Conservation (phyloP, 1,140 invertebrate species). For the Penaeus japonicus region DNA sequence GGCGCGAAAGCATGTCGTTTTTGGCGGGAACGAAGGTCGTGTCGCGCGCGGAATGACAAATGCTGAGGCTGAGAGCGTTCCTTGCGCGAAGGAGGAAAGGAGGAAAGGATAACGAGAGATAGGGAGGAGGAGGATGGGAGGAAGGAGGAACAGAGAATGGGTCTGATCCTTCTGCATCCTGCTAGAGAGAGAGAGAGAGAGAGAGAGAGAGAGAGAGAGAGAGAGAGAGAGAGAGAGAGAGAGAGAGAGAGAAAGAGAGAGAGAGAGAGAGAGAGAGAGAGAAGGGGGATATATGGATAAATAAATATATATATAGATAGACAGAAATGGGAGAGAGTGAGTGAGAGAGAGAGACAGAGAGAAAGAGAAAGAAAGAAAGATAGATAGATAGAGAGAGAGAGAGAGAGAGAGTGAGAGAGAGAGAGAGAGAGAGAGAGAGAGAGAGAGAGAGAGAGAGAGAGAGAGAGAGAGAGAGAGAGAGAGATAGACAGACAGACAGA, state of each 20-base stretch:
- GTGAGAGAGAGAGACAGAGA: neutral
- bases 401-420: neutral
- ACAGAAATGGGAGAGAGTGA: neutral
- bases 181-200: neutral
- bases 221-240: neutral
- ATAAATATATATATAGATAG: neutral
- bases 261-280: neutral
- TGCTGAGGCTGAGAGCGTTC: too few species aligned
- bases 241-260: neutral
- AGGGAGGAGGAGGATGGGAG: too few species aligned
- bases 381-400: neutral
- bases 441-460: neutral
- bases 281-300: too few species aligned
- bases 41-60: too few species aligned
- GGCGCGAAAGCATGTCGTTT: too few species aligned
- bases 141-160: too few species aligned
- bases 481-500: neutral
- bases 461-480: neutral
- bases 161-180: too few species aligned
- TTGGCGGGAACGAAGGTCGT: too few species aligned
- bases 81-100: too few species aligned
- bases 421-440: neutral
- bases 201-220: neutral
- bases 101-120: too few species aligned
- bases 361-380: neutral